Evolutionary conservation across 2,797 vertebrate species (phyloP), one percentile per base, ranked within the genome.

Genomic region (Sebastes cheni): DNA sequence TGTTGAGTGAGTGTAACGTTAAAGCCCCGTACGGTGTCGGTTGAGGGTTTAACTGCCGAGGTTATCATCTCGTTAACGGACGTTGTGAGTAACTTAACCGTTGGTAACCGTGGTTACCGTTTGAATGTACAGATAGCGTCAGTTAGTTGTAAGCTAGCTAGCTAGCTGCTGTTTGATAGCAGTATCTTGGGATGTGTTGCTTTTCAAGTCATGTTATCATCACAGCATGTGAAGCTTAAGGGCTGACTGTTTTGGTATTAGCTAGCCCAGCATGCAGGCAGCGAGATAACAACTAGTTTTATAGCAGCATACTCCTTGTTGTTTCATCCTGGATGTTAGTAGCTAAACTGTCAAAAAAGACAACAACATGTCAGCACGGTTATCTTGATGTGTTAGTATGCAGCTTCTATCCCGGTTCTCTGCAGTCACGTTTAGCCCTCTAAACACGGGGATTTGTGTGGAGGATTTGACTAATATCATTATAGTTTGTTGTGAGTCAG

Each of bases 381-480:
- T 83, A 11, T 52, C 3, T 34, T 66, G 25, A 50, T 5, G 56
- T 20, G 27, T 55, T 52, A 64, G 64, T 65, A n/a, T 82, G 36
- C 46, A 54, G 67, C 56, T 66, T 77, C 67, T 50, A 52, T 75
- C 10, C 5, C 30, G 14, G 42, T 59, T 76, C 58, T 54, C 18
- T 66, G 79, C 67, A 18, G 73, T 2, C 20, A 79, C 70, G 76
- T 85, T 91, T 75, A 93, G 61, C 71, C 64, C 27, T 84, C 42
- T 91, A 84, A 93, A 88, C 85, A 80, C 36, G 52, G 93, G 91
- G 91, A 92, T 92, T 93, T 86, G 70, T 42, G 52, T 60, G 77
- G 71, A 87, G 91, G 93, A 93, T 93, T 95, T 88, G 22, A 77
- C 86, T 94, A 93, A 95, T 94, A 88, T 88, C 89, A 91, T 95